These are phyloP conservation scores for Rhogogaster chlorosoma DNA, from an alignment of 2,888 invertebrate species.

Conservation along the genomic window DNA sequence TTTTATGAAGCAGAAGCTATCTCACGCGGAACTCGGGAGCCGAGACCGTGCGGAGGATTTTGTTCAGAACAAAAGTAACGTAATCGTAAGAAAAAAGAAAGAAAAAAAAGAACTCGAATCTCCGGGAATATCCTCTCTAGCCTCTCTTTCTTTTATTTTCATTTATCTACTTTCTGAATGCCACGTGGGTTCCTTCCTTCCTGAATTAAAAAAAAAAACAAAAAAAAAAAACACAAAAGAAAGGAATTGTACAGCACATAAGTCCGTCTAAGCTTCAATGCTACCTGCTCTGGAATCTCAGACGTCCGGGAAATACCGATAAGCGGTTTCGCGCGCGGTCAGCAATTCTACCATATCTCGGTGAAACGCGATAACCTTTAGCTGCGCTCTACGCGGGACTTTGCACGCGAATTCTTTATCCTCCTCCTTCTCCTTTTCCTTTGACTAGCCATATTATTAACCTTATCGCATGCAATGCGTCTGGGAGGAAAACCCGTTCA, in stretches of 20 bases:
- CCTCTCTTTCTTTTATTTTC: background rate
- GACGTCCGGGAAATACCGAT: constrained; percentile 40
- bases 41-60: background rate
- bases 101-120: background rate
- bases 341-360: constrained; percentile 36
- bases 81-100: background rate
- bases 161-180: background rate
- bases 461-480: too few relatives aligned
- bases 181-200: background rate
- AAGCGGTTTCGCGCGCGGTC: constrained; percentile 31
- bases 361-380: constrained; percentile 46
- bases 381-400: background rate
- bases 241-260: background rate
- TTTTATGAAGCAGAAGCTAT: background rate
- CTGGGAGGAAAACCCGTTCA: too few relatives aligned
- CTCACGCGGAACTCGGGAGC: constrained; percentile 16
- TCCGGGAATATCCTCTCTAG: background rate
- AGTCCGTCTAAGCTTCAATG: background rate
- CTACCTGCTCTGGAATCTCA: background rate
- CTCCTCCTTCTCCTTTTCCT: background rate
- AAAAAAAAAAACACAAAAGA: too few relatives aligned
- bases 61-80: background rate
- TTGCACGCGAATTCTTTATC: constrained; percentile 30
- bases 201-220: background rate
- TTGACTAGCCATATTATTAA: too few relatives aligned